phyloP scores from a whole-genome alignment of 53 echinoderm and acorn worm species.

The Hippasteria phrygiana region DNA sequence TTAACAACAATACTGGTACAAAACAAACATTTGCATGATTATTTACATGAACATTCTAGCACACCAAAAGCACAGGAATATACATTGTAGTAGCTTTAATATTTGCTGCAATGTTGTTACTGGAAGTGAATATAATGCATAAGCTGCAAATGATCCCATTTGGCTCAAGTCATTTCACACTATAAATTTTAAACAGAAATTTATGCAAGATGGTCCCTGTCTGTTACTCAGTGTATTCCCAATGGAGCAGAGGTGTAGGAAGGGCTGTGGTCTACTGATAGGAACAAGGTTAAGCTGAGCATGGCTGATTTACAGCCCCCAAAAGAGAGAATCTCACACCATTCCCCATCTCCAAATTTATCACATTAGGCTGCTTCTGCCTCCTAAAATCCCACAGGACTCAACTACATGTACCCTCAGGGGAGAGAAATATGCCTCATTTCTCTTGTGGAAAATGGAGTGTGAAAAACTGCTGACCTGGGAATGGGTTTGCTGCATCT shows the following conservation, averaged over 20 bases:
- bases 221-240: constrained; percentile 5
- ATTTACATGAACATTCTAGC: too few relatives aligned
- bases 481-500: neutral
- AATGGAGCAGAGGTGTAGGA: constrained; percentile 1
- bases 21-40: too few relatives aligned
- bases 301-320: constrained; percentile 27
- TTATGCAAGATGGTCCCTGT: neutral
- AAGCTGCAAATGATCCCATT: too few relatives aligned
- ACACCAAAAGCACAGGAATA: too few relatives aligned
- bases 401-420: neutral
- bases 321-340: constrained; percentile 27
- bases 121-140: too few relatives aligned
- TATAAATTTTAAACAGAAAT: too few relatives aligned
- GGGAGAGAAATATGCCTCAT: neutral
- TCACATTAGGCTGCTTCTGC: neutral
- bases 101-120: too few relatives aligned
- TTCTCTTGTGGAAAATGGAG: neutral
- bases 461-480: constrained; percentile 11
- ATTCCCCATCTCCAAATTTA: neutral
- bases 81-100: too few relatives aligned
- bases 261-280: constrained; percentile 25
- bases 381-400: neutral
- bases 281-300: constrained; percentile 9
- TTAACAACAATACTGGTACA: too few relatives aligned
- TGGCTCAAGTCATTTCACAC: too few relatives aligned